Conservation (phyloP, 2,113 vertebrate genomes). For the Nansenia antarctica region DNA sequence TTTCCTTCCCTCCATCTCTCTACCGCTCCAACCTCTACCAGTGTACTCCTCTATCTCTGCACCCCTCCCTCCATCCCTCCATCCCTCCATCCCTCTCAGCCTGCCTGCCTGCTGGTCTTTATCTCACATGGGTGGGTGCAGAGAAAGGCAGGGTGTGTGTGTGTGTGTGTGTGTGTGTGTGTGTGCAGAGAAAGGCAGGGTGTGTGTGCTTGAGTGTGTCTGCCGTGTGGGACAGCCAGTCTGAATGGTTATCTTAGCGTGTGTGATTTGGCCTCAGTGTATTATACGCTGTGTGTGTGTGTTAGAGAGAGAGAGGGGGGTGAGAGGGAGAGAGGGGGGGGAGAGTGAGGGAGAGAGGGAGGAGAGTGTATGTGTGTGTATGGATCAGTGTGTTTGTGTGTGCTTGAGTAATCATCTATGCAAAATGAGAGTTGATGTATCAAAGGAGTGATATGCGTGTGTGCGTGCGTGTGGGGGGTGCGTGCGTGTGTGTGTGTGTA, state of each 20-base stretch:
- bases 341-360: neutral
- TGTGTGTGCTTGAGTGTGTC: slow-evolving; percentile 45
- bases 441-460: slow-evolving; percentile 32
- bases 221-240: slow-evolving; percentile 47
- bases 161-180: slow-evolving; percentile 62
- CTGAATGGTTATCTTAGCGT: slow-evolving; percentile 58
- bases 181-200: slow-evolving; percentile 73
- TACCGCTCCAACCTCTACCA: too few relatives aligned
- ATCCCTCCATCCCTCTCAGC: slow-evolving; percentile 47
- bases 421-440: slow-evolving; percentile 55
- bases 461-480: slow-evolving; percentile 32
- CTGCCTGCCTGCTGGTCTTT: slow-evolving; percentile 79
- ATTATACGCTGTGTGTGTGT: slow-evolving; percentile 30
- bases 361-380: slow-evolving; percentile 13
- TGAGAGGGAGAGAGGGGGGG: slow-evolving; percentile 2
- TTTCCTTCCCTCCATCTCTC: slow-evolving; percentile 31
- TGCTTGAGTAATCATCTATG: slow-evolving; percentile 54
- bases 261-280: slow-evolving; percentile 52
- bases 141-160: slow-evolving; percentile 68
- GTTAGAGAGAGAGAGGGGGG: neutral
- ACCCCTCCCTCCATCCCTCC: slow-evolving; percentile 12
- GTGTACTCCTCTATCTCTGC: too few relatives aligned
- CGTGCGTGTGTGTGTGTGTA: slow-evolving; percentile 33
- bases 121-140: slow-evolving; percentile 78
- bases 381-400: slow-evolving; percentile 6